Percentiles rank a stretch among this genome's conserved stretches.
These are phyloP conservation scores for Tetragnatha montana DNA, from an alignment of 2,888 invertebrate genomes.

Conservation along the genomic window DNA sequence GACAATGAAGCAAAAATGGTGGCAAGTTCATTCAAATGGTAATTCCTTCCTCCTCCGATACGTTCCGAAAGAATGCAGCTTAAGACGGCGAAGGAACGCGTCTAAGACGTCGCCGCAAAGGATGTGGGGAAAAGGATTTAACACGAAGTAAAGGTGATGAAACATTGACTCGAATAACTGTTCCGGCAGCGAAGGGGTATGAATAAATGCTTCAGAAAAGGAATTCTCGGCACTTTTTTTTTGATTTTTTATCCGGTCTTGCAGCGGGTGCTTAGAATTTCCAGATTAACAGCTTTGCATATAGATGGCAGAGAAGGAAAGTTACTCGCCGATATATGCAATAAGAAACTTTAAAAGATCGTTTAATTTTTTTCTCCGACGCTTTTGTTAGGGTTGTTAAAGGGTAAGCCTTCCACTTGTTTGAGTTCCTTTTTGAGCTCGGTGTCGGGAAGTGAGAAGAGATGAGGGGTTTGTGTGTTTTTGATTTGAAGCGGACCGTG, in stretches of 20 bases:
- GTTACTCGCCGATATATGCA: constrained; percentile 16
- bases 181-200: constrained; percentile 20
- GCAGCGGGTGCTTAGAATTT: constrained; percentile 23
- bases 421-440: constrained; percentile 8
- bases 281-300: constrained; percentile 55
- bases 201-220: constrained; percentile 42
- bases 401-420: constrained; percentile 28
- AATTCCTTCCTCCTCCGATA: constrained; percentile 36
- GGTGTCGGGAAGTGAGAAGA: background rate
- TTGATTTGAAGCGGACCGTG: background rate
- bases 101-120: constrained; percentile 31
- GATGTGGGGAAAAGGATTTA: constrained; percentile 23
- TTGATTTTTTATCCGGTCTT: background rate
- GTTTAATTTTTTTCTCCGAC: constrained; percentile 12
- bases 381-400: background rate
- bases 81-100: constrained; percentile 45
- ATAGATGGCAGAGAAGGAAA: constrained; percentile 17
- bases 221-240: constrained; percentile 7
- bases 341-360: constrained; percentile 32
- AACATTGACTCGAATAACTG: constrained; percentile 51
- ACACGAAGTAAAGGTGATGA: constrained; percentile 53
- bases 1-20: constrained; percentile 68
- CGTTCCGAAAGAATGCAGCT: constrained; percentile 46
- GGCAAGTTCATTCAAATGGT: constrained; percentile 65
- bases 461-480: no score